These are phyloP conservation scores for Tinea trinotella DNA, from an alignment of 2,888 invertebrate genomes.

Conservation along the genomic window DNA sequence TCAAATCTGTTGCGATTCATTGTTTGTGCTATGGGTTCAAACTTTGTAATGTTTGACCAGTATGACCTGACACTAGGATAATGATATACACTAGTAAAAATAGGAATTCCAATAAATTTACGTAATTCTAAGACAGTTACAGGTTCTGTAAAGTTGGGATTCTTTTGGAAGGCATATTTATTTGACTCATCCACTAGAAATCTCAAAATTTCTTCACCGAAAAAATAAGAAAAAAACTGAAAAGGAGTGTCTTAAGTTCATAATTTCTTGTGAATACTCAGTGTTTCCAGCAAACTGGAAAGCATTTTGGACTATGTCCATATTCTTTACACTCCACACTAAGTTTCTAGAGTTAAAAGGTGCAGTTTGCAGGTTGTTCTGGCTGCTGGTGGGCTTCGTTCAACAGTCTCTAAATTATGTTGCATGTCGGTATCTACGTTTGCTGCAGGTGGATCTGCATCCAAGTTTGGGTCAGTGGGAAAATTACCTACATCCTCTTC, in stretches of 20 bases:
- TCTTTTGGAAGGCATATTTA: slow-evolving; percentile 8
- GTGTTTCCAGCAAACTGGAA: slow-evolving; percentile 14
- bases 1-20: slow-evolving; percentile 14
- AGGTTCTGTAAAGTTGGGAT: background rate
- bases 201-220: background rate
- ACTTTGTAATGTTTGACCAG: slow-evolving; percentile 5
- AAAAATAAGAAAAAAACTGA: slow-evolving; percentile 2
- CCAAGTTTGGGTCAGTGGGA: slow-evolving; percentile 29
- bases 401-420: slow-evolving; percentile 31
- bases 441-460: slow-evolving; percentile 27
- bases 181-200: slow-evolving; percentile 7
- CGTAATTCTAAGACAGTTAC: slow-evolving; percentile 17
- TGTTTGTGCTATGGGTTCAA: slow-evolving; percentile 10
- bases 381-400: slow-evolving; percentile 30
- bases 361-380: slow-evolving; percentile 32
- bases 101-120: slow-evolving; percentile 11
- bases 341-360: slow-evolving; percentile 31
- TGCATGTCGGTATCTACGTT: slow-evolving; percentile 28
- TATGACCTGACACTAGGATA: slow-evolving; percentile 12
- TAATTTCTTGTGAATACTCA: no score
- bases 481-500: slow-evolving; percentile 31
- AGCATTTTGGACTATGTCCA: slow-evolving; percentile 23
- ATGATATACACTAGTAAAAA: slow-evolving; percentile 24
- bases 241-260: background rate
- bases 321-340: slow-evolving; percentile 34